Percentiles rank a stretch among this genome's conserved stretches.
These are phyloP conservation scores for Caenorhabditis sinica DNA, from an alignment of 2,888 invertebrate species.

Conservation along the genomic window DNA sequence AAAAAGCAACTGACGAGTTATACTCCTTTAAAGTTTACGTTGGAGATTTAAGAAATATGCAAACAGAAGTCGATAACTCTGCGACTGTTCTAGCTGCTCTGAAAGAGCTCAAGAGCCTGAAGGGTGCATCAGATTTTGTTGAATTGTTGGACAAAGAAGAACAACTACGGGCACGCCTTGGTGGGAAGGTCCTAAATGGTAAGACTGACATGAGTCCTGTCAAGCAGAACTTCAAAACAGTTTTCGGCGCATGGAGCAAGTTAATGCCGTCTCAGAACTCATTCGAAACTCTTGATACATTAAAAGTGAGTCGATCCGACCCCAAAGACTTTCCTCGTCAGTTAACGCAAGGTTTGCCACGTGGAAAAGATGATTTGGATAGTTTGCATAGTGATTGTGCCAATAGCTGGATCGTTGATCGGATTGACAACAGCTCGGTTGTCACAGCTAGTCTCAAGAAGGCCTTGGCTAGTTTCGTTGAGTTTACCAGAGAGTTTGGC, in stretches of 20 bases:
- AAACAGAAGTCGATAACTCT: background rate
- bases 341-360: background rate
- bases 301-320: background rate
- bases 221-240: background rate
- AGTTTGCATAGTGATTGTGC: background rate
- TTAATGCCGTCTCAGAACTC: too few relatives aligned
- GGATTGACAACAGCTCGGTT: background rate
- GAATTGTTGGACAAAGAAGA: background rate
- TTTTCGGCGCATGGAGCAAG: background rate
- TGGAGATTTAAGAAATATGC: too few relatives aligned
- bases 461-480: background rate
- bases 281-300: background rate
- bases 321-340: too few relatives aligned
- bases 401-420: background rate
- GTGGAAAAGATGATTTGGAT: background rate
- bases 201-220: background rate
- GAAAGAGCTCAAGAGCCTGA: background rate
- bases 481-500: background rate
- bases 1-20: too few relatives aligned
- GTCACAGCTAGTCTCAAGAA: background rate
- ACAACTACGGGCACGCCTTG: background rate
- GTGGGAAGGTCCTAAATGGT: too few relatives aligned
- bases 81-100: background rate
- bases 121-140: background rate
- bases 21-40: too few relatives aligned